Evolutionary conservation across 2,888 invertebrate genomes (phyloP).

Genomic region (Drosophila anomalata): DNA sequence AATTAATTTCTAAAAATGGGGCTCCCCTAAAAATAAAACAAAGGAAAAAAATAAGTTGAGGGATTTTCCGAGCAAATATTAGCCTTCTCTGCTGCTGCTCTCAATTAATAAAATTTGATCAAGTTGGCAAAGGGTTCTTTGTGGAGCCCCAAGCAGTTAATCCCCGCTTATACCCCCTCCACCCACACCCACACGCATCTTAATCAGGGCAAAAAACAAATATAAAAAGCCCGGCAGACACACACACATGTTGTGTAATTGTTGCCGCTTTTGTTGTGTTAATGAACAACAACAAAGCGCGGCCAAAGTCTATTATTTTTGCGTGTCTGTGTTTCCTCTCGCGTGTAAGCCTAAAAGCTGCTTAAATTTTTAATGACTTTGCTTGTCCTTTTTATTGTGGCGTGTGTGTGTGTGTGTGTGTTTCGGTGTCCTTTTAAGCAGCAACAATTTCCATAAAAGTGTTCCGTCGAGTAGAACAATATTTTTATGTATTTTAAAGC

Average conservation of each 20-base stretch:
- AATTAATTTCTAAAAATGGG: conserved; percentile 26
- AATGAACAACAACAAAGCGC: conserved; percentile 36
- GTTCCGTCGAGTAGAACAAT: conserved; percentile 17
- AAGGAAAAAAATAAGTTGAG: conserved; percentile 2
- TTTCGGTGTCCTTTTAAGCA: conserved; percentile 4
- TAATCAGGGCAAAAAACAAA: conserved; percentile 60
- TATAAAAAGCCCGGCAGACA: conserved; percentile 42
- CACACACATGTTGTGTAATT: conserved; percentile 28
- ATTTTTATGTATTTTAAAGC: background rate
- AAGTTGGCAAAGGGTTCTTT: conserved; percentile 47
- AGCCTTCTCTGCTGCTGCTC: conserved; percentile 55
- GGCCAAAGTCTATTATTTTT: conserved; percentile 20
- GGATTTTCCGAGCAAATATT: conserved; percentile 43
- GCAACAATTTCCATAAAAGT: conserved; percentile 23
- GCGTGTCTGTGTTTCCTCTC: conserved; percentile 39
- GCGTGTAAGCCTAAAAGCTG: conserved; percentile 77
- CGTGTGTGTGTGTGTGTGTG: conserved; percentile 9
- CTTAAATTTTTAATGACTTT: conserved; percentile 79
- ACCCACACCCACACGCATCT: conserved; percentile 52
- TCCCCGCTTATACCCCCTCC: background rate
- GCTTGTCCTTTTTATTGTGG: conserved; percentile 78
- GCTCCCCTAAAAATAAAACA: background rate
- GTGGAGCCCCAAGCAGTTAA: conserved; percentile 13
- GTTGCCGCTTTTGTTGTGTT: conserved; percentile 34
- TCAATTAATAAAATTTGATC: conserved; percentile 77